phyloP scores from a whole-genome alignment of 2,113 vertebrate species.

The Eubucco bourcierii region DNA sequence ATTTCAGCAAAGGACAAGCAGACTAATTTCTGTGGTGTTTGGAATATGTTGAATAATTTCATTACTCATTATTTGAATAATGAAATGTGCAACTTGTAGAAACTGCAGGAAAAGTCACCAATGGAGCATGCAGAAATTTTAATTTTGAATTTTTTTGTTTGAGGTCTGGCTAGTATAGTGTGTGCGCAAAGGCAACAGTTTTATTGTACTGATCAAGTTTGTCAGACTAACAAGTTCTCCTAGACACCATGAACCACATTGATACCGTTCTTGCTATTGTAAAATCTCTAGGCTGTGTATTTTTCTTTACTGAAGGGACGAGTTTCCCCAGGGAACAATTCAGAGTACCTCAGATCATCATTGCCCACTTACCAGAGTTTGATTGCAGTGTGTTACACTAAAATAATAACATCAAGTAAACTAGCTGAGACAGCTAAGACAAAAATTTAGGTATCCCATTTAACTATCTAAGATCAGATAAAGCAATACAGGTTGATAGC shows the following conservation, averaged over 20 bases:
- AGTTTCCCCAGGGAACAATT: background rate
- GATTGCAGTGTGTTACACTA: background rate
- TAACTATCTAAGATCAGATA: background rate
- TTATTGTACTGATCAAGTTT: background rate
- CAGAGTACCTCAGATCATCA: background rate
- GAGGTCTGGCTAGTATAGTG: background rate
- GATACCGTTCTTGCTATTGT: background rate
- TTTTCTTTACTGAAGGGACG: background rate
- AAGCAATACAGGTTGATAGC: background rate
- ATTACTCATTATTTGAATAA: too few species aligned
- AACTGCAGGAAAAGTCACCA: background rate
- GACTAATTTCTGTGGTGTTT: background rate
- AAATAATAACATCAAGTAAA: background rate
- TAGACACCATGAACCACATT: background rate
- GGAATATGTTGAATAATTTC: background rate
- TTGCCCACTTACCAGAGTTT: background rate
- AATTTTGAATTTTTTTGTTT: background rate
- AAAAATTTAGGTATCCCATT: background rate
- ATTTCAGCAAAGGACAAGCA: background rate
- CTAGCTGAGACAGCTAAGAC: background rate
- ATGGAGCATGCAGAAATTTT: background rate
- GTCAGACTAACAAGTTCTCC: background rate
- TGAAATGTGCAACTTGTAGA: background rate
- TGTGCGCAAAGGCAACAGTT: background rate
- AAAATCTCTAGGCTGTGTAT: background rate